phyloP scores from a whole-genome alignment of 2,113 vertebrate species.

The Mesitornis unicolor region DNA sequence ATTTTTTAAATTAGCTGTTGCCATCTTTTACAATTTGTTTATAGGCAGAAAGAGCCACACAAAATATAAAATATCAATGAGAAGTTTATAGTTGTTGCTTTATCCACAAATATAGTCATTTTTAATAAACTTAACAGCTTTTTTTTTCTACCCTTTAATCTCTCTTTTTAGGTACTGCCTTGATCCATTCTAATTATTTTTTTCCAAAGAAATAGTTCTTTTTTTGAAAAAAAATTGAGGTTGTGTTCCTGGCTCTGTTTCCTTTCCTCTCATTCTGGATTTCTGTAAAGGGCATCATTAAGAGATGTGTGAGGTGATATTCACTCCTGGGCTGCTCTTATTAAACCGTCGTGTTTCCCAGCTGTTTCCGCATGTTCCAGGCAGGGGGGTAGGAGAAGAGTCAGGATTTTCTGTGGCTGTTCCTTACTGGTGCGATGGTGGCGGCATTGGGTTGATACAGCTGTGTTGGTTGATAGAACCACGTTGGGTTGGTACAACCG shows the following conservation, averaged over 20 bases:
- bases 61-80: background rate
- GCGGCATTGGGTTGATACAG: too few relatives aligned
- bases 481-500: too few relatives aligned
- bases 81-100: conserved; percentile 18
- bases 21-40: conserved; percentile 74
- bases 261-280: background rate
- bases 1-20: conserved; percentile 76
- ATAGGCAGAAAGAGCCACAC: conserved; percentile 23
- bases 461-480: too few relatives aligned
- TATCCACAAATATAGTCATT: background rate
- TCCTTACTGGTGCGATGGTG: too few relatives aligned
- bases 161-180: background rate
- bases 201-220: background rate
- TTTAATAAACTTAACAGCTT: conserved; percentile 11
- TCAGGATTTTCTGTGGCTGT: too few relatives aligned
- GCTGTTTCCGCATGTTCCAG: background rate
- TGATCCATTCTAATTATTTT: background rate
- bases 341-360: background rate
- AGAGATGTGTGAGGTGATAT: background rate
- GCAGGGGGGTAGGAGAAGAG: too few relatives aligned
- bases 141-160: background rate
- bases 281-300: background rate
- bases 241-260: background rate
- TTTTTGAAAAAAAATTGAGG: background rate
- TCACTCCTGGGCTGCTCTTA: background rate